Evolutionary conservation across 2,113 vertebrate species (phyloP).

Genomic region (Mirza zaza): DNA sequence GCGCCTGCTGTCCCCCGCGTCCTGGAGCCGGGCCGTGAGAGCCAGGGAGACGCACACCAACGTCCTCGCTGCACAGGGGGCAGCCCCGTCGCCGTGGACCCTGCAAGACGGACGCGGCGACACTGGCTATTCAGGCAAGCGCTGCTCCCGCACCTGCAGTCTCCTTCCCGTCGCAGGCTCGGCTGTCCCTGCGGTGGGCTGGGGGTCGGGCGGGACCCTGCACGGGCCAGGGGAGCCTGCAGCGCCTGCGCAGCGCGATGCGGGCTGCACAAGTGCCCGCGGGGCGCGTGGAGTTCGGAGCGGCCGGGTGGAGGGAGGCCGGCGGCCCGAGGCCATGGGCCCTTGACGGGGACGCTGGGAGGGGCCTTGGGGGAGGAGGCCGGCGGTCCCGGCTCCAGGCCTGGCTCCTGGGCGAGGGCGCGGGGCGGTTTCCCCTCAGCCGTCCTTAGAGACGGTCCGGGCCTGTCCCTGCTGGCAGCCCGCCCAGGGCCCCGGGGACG

Average conservation of each 20-base stretch:
- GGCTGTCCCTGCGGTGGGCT: fast-evolving
- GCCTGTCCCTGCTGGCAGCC: neutral
- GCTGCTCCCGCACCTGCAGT: neutral
- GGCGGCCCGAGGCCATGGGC: too few species aligned
- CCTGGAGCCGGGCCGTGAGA: neutral
- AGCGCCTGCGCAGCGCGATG: fast-evolving
- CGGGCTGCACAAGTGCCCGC: too few species aligned
- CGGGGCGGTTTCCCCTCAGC: neutral
- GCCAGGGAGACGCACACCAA: neutral
- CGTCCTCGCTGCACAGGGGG: neutral
- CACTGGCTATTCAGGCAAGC: fast-evolving
- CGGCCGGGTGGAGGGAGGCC: too few species aligned
- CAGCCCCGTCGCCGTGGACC: fast-evolving
- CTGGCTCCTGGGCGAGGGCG: fast-evolving
- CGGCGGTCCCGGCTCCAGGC: too few species aligned
- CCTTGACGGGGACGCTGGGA: too few species aligned
- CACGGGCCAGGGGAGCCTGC: too few species aligned
- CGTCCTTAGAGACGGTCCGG: neutral
- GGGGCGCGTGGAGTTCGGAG: too few species aligned
- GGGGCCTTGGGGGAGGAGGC: neutral
- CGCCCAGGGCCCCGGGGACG: neutral
- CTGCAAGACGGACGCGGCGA: neutral
- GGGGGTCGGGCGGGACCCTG: neutral
- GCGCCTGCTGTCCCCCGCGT: fast-evolving
- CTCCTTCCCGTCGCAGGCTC: neutral